phyloP scores from a whole-genome alignment of 2,113 vertebrate species.

The Nannobrachium achirus region DNA sequence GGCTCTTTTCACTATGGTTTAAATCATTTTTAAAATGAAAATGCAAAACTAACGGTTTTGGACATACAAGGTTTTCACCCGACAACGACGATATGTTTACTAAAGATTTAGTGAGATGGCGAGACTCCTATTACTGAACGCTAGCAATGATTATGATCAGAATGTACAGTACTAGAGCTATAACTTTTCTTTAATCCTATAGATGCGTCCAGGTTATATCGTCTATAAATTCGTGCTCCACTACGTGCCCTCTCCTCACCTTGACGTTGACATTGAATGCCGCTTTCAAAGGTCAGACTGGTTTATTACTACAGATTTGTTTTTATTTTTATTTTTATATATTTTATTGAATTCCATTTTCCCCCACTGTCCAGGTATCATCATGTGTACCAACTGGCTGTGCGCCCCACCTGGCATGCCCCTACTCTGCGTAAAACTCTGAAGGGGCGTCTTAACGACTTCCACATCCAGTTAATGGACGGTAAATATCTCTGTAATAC shows the following conservation, averaged over 20 bases:
- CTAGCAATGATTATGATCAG: too few relatives aligned
- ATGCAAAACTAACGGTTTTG: too few relatives aligned
- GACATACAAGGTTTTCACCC: too few relatives aligned
- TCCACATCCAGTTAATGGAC: conserved; percentile 71
- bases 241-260: conserved; percentile 47
- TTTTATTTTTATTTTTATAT: background rate
- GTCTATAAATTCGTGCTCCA: conserved; percentile 69
- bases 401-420: conserved; percentile 69
- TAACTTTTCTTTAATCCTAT: too few relatives aligned
- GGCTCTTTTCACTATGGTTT: too few relatives aligned
- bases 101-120: too few relatives aligned
- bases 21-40: too few relatives aligned
- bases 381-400: conserved; percentile 65
- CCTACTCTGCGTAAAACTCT: conserved; percentile 56
- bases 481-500: conserved; percentile 42
- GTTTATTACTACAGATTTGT: background rate
- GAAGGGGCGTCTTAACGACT: conserved; percentile 46
- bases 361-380: conserved; percentile 55
- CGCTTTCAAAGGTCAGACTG: conserved; percentile 66
- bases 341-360: background rate
- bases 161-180: too few relatives aligned
- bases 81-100: too few relatives aligned
- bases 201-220: conserved; percentile 55
- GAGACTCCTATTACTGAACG: too few relatives aligned
- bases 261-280: conserved; percentile 69